These are phyloP conservation scores for Danio tinwini DNA, from an alignment of 2,797 vertebrate genomes.

Conservation along the genomic window DNA sequence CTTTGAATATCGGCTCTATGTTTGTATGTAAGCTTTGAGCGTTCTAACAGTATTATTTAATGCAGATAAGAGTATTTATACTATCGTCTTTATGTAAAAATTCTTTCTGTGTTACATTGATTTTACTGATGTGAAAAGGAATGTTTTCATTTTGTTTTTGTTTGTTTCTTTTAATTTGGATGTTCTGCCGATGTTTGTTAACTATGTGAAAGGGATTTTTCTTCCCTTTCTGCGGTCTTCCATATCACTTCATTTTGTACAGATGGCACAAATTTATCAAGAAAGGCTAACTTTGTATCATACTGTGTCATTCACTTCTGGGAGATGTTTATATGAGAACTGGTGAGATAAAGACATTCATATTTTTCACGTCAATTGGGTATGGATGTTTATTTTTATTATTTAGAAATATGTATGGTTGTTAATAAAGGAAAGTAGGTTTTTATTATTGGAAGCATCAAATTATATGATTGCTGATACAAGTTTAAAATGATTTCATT, in stretches of 20 bases:
- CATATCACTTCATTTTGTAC: slow-evolving; percentile 80
- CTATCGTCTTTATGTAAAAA: slow-evolving; percentile 45
- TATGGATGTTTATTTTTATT: slow-evolving; percentile 60
- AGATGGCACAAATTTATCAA: slow-evolving; percentile 72
- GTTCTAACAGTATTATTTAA: slow-evolving; percentile 39
- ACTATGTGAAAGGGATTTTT: slow-evolving; percentile 65
- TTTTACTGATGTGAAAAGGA: slow-evolving; percentile 64
- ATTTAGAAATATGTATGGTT: background rate
- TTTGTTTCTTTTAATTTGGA: slow-evolving; percentile 23
- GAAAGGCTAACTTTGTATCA: slow-evolving; percentile 81
- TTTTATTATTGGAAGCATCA: slow-evolving; percentile 38
- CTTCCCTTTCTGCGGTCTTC: slow-evolving; percentile 76
- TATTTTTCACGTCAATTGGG: slow-evolving; percentile 83
- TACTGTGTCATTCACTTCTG: slow-evolving; percentile 80
- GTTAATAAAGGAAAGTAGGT: background rate
- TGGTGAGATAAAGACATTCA: slow-evolving; percentile 85
- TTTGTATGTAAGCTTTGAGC: slow-evolving; percentile 37
- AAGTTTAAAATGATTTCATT: background rate
- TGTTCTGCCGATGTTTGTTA: slow-evolving; percentile 68
- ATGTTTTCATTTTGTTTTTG: slow-evolving; percentile 63
- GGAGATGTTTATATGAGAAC: slow-evolving; percentile 82
- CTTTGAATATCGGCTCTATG: slow-evolving; percentile 47
- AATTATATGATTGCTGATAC: background rate
- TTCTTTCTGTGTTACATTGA: slow-evolving; percentile 62
- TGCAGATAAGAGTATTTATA: slow-evolving; percentile 55